Percentiles rank a stretch among this genome's conserved stretches.
phyloP scores from a whole-genome alignment of 2,888 invertebrate species.

The Volucella bombylans region DNA sequence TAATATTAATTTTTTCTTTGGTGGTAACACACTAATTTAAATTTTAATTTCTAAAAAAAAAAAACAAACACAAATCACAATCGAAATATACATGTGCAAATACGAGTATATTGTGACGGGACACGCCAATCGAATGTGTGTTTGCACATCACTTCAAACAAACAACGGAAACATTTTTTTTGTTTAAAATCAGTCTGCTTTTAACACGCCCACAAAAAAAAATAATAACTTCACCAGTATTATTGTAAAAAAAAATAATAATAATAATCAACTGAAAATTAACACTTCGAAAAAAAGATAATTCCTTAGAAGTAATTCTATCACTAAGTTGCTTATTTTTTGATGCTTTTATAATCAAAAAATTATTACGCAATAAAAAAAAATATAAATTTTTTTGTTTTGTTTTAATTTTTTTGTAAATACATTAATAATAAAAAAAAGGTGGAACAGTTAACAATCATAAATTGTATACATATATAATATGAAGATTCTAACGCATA shows the following conservation, averaged over 20 bases:
- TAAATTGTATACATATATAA: constrained; percentile 78
- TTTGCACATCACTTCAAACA: constrained; percentile 36
- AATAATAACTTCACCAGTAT: constrained; percentile 11
- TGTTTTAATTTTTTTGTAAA: constrained; percentile 79
- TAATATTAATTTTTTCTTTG: constrained; percentile 59
- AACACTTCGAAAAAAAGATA: constrained; percentile 48
- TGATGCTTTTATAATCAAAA: constrained; percentile 52
- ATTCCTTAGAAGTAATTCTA: constrained; percentile 57
- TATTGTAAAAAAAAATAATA: constrained; percentile 43
- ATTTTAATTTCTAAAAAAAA: constrained; percentile 52
- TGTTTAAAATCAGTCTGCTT: constrained; percentile 67
- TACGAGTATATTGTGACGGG: too few relatives aligned
- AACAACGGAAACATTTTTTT: constrained; percentile 26
- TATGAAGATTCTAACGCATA: constrained; percentile 74
- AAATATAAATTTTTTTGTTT: constrained; percentile 47
- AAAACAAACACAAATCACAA: constrained; percentile 64
- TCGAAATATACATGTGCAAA: constrained; percentile 38
- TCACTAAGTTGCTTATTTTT: constrained; percentile 64
- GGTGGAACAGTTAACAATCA: constrained; percentile 79
- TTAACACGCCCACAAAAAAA: constrained; percentile 60
- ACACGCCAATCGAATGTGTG: constrained; percentile 11
- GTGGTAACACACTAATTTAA: constrained; percentile 65
- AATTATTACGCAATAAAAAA: constrained; percentile 47
- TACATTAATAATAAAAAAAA: constrained; percentile 81
- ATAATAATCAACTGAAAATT: constrained; percentile 46